phyloP scores from a whole-genome alignment of 2,888 invertebrate species.

The Criorhina ranunculi region DNA sequence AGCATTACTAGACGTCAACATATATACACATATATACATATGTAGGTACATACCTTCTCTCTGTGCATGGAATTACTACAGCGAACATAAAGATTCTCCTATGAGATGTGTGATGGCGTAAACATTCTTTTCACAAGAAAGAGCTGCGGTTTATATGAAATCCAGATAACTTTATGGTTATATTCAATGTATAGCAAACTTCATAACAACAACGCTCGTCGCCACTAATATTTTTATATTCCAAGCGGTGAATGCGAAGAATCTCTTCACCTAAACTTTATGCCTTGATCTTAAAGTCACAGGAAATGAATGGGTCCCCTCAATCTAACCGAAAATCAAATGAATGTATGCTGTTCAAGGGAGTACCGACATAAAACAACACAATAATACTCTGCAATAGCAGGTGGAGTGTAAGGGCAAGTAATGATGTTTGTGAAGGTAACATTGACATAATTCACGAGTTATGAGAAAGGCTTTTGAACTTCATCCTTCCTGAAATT shows the following conservation, averaged over 20 bases:
- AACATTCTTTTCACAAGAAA: conserved; percentile 44
- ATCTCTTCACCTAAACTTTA: conserved; percentile 31
- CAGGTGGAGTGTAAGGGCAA: conserved; percentile 27
- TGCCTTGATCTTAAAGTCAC: conserved; percentile 23
- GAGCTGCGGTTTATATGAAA: conserved; percentile 41
- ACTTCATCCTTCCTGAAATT: conserved; percentile 28
- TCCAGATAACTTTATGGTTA: conserved; percentile 52
- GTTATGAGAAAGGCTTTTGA: conserved; percentile 34
- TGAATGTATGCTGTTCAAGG: conserved; percentile 35
- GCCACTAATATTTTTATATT: conserved; percentile 47
- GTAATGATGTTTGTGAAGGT: conserved; percentile 3
- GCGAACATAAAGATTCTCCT: conserved; percentile 39
- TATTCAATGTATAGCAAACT: conserved; percentile 45
- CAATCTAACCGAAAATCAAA: conserved; percentile 31
- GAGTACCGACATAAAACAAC: conserved; percentile 28
- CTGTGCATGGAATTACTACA: conserved; percentile 54
- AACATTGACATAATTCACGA: conserved; percentile 60
- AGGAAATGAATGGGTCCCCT: background rate
- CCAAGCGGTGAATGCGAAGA: conserved; percentile 12
- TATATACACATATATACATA: background rate
- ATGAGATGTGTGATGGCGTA: conserved; percentile 60
- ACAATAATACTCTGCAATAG: conserved; percentile 38
- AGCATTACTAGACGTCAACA: conserved; percentile 32
- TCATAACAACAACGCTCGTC: conserved; percentile 18
- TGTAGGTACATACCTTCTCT: conserved; percentile 12